Conservation (phyloP, 2,113 vertebrate species). For the Lophochroa leadbeateri region DNA sequence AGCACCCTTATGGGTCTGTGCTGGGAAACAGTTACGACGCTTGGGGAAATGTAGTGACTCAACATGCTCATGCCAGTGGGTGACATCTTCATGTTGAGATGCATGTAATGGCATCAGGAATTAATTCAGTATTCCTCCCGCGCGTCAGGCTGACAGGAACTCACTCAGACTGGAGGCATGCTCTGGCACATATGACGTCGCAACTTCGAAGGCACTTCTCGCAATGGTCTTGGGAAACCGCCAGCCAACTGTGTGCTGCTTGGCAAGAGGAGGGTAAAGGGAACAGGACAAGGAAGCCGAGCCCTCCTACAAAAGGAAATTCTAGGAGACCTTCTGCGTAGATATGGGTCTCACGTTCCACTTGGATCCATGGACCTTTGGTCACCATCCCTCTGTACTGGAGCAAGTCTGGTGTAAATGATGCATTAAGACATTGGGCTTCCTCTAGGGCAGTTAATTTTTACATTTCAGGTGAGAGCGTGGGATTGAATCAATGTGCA, state of each 20-base stretch:
- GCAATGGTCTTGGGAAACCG: rapidly evolving
- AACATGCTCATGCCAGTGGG: neutral
- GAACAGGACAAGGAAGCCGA: neutral
- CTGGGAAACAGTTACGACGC: neutral
- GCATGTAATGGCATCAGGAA: neutral
- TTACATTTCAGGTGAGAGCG: neutral
- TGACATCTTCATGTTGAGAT: neutral
- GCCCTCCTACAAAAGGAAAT: neutral
- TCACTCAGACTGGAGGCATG: neutral
- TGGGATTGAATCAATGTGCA: neutral
- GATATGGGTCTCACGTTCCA: neutral
- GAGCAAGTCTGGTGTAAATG: neutral
- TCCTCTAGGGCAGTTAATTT: neutral
- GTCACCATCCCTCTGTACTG: neutral
- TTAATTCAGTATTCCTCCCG: neutral
- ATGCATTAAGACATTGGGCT: neutral
- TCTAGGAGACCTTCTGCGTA: neutral
- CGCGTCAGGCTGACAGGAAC: neutral
- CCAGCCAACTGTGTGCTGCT: neutral
- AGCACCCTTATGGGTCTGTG: neutral
- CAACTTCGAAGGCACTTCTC: neutral
- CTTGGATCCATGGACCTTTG: neutral
- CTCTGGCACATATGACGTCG: rapidly evolving
- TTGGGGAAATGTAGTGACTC: neutral
- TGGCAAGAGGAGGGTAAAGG: neutral